Conservation (phyloP, 2,113 vertebrate species). For the Pampusana beccarii region DNA sequence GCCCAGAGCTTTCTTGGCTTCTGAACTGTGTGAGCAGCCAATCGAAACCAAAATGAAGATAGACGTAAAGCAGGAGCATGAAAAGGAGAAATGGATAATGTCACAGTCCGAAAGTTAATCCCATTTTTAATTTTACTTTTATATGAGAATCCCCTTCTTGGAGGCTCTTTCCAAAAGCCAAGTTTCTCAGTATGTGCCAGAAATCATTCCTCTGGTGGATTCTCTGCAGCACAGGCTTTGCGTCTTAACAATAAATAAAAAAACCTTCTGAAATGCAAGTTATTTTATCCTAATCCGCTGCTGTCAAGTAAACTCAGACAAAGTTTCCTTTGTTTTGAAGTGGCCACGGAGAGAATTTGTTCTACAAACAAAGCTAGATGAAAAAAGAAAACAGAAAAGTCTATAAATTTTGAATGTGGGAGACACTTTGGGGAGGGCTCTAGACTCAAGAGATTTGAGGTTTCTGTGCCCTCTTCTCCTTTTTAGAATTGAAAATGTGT, state of each 20-base stretch:
- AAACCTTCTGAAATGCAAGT: background rate
- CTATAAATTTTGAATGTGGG: background rate
- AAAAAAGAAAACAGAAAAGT: background rate
- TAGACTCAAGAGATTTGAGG: background rate
- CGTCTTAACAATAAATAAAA: background rate
- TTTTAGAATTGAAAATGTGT: background rate
- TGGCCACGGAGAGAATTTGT: background rate
- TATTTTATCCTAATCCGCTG: slow-evolving; percentile 37
- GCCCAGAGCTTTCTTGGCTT: background rate
- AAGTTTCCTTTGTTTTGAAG: slow-evolving; percentile 36
- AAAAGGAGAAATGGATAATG: slow-evolving; percentile 8
- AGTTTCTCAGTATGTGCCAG: background rate
- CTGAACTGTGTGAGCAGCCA: background rate
- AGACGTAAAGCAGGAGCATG: background rate
- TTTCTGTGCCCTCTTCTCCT: background rate
- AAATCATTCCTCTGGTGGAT: background rate
- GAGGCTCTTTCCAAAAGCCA: background rate
- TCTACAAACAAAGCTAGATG: slow-evolving; percentile 18
- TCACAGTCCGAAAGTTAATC: slow-evolving; percentile 42
- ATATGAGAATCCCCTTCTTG: background rate
- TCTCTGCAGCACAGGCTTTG: slow-evolving; percentile 31
- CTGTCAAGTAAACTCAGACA: slow-evolving; percentile 44
- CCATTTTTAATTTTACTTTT: slow-evolving; percentile 26
- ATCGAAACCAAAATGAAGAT: background rate
- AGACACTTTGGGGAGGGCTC: background rate